phyloP scores from a whole-genome alignment of 2,888 invertebrate genomes.

The Spicauda simplicius region DNA sequence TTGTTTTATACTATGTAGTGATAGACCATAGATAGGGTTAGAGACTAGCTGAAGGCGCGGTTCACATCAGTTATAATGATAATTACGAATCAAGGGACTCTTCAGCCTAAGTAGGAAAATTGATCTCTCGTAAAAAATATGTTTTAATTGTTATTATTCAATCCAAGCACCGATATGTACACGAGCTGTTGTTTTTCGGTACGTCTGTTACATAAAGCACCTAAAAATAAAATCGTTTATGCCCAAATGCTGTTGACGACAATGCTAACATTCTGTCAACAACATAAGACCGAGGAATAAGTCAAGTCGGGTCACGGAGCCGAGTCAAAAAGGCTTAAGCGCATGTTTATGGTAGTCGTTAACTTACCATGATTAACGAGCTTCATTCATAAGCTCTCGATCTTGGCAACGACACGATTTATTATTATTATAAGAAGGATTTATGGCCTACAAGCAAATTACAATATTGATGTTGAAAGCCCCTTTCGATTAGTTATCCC shows the following conservation, averaged over 20 bases:
- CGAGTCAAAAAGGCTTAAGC: slow-evolving; percentile 27
- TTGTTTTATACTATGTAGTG: no score
- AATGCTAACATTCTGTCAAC: not conserved
- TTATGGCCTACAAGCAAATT: slow-evolving; percentile 43
- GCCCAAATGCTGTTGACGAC: not conserved
- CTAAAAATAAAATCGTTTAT: not conserved
- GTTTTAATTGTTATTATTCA: no score
- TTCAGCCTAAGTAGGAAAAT: no score
- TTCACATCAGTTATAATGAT: no score
- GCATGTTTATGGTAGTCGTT: slow-evolving; percentile 40
- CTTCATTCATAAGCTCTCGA: slow-evolving; percentile 38
- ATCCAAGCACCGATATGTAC: no score
- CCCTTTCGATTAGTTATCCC: slow-evolving; percentile 24
- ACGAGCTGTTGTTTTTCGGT: no score
- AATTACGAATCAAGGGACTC: no score
- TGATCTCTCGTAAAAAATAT: no score
- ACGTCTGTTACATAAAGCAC: no score
- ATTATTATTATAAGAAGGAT: slow-evolving; percentile 41
- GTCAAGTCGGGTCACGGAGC: not conserved
- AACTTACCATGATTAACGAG: slow-evolving; percentile 41
- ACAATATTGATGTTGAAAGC: slow-evolving; percentile 41
- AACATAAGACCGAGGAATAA: not conserved
- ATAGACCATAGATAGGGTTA: no score
- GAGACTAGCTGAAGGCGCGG: no score
- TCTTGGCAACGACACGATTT: slow-evolving; percentile 41